Percentiles rank a stretch among this genome's conserved stretches.
These are phyloP conservation scores for Herminia tarsipennalis DNA, from an alignment of 2,888 invertebrate species.

Conservation along the genomic window DNA sequence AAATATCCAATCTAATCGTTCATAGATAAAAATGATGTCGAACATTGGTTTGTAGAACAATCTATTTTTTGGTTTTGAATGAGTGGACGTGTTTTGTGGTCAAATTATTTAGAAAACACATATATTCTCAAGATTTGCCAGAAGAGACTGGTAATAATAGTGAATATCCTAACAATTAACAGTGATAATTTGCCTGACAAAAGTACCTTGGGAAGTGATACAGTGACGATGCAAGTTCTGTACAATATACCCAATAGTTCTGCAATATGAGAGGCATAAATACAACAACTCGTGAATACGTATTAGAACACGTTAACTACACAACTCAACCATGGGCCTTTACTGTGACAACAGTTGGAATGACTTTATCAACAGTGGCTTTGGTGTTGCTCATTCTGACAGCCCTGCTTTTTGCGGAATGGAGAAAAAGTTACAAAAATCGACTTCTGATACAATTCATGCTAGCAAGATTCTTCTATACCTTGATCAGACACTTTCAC, in stretches of 20 bases:
- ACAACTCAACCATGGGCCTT: slow-evolving; percentile 22
- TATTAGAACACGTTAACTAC: slow-evolving; percentile 40
- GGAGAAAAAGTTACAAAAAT: slow-evolving; percentile 72
- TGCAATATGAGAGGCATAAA: background rate
- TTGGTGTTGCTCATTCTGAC: slow-evolving; percentile 62
- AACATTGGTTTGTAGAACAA: slow-evolving; percentile 20
- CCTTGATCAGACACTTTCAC: slow-evolving; percentile 54
- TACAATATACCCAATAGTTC: background rate
- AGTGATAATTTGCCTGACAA: too few species aligned
- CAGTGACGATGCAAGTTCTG: slow-evolving; percentile 25
- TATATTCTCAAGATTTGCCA: background rate
- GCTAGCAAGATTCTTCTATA: slow-evolving; percentile 65
- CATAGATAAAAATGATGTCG: slow-evolving; percentile 35
- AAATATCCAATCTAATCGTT: slow-evolving; percentile 43
- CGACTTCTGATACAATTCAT: slow-evolving; percentile 73
- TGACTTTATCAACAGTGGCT: slow-evolving; percentile 56
- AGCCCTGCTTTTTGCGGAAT: slow-evolving; percentile 64
- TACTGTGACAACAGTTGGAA: slow-evolving; percentile 46
- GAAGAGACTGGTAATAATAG: background rate
- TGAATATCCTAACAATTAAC: too few species aligned
- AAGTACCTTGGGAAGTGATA: slow-evolving; percentile 6
- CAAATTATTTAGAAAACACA: background rate
- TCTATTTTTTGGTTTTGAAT: slow-evolving; percentile 23
- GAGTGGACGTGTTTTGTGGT: background rate
- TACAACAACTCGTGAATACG: slow-evolving; percentile 2